phyloP scores from a whole-genome alignment of 2,797 vertebrate genomes.

The Uromys caudimaculatus region DNA sequence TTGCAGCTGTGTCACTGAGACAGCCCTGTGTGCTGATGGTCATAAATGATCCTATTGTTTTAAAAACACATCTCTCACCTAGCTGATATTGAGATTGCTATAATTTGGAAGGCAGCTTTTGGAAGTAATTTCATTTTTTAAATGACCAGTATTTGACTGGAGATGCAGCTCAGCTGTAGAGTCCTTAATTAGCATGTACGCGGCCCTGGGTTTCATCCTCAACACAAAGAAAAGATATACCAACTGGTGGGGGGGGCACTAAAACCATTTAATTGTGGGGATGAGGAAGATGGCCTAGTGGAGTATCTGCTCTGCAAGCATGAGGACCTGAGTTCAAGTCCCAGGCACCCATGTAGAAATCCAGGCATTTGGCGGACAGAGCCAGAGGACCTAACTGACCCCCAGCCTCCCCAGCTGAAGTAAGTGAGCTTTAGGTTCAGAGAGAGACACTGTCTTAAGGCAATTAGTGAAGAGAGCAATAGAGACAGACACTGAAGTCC shows the following conservation, averaged over 20 bases:
- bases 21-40: neutral
- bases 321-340: too few relatives aligned
- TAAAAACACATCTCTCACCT: neutral
- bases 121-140: neutral
- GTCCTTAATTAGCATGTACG: neutral
- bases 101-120: neutral
- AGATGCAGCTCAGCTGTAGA: neutral
- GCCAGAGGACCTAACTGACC: too few relatives aligned
- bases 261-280: neutral
- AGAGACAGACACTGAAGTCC: neutral
- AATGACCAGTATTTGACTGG: neutral
- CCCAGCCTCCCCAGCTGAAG: too few relatives aligned
- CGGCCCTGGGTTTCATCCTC: neutral
- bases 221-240: neutral
- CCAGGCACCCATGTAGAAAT: too few relatives aligned
- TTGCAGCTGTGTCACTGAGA: too few relatives aligned
- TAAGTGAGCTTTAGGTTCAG: neutral
- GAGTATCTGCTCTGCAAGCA: too few relatives aligned
- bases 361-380: too few relatives aligned
- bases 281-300: neutral
- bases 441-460: neutral
- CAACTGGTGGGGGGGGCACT: neutral
- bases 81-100: neutral
- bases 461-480: neutral
- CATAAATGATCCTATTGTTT: neutral